These are phyloP conservation scores for Brachionichthys hirsutus DNA, from an alignment of 2,113 vertebrate species.

Conservation along the genomic window DNA sequence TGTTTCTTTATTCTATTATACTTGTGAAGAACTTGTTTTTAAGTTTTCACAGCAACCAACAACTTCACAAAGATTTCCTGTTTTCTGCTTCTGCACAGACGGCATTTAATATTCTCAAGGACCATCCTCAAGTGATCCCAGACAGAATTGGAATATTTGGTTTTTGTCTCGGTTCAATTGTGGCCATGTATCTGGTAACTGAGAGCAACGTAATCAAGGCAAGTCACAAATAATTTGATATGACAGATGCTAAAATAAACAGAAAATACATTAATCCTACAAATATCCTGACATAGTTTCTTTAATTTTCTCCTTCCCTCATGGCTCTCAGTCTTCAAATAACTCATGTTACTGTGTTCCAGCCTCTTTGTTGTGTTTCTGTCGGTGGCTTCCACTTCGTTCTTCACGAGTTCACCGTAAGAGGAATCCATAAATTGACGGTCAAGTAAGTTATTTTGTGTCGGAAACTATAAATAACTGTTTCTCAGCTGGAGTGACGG, in stretches of 20 bases:
- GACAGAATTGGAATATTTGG: constrained; percentile 69
- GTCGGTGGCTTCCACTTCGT: constrained; percentile 54
- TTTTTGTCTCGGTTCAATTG: constrained; percentile 58
- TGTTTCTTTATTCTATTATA: no score
- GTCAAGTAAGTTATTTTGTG: constrained; percentile 32
- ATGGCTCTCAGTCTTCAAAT: no score
- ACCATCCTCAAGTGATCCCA: constrained; percentile 65
- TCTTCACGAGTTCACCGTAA: rapidly evolving
- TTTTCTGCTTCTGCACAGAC: constrained; percentile 37
- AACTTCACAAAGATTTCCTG: no score
- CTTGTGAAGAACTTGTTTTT: neutral
- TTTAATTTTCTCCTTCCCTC: no score
- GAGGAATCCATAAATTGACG: rapidly evolving
- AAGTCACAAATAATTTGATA: neutral
- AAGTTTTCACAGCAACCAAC: no score
- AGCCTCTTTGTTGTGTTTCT: constrained; percentile 75
- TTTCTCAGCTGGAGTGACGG: neutral
- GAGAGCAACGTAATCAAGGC: constrained; percentile 52
- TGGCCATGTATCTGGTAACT: constrained; percentile 49
- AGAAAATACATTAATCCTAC: no score
- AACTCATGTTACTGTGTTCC: neutral
- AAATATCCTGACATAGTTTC: no score
- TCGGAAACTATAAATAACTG: neutral
- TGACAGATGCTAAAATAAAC: no score
- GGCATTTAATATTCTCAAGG: constrained; percentile 61